phyloP scores from a whole-genome alignment of 2,113 vertebrate species.

The Hymenochirus boettgeri region DNA sequence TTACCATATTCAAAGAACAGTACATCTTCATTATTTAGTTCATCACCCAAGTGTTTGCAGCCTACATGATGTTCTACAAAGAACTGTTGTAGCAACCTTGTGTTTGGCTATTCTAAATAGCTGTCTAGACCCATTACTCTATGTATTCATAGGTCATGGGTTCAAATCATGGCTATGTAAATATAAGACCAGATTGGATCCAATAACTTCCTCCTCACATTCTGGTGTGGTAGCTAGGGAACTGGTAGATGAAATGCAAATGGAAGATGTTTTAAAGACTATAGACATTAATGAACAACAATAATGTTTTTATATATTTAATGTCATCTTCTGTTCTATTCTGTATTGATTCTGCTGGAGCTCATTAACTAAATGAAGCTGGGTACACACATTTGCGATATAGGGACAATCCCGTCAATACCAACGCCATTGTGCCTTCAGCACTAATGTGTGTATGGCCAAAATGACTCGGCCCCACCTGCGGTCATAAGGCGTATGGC shows the following conservation, averaged over 20 bases:
- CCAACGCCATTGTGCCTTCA: too few species aligned
- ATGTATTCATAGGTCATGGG: conserved; percentile 47
- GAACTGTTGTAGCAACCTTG: conserved; percentile 42
- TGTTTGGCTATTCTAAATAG: conserved; percentile 47
- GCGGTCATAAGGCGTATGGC: too few species aligned
- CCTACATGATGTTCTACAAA: conserved; percentile 36
- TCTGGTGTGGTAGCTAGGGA: not conserved
- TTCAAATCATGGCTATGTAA: conserved; percentile 35
- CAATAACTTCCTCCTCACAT: conserved; percentile 1
- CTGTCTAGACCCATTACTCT: conserved; percentile 48
- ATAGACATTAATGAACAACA: too few species aligned
- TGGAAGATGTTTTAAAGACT: too few species aligned
- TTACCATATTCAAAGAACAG: conserved; percentile 50
- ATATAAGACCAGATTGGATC: not conserved
- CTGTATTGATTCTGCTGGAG: too few species aligned
- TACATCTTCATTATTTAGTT: conserved; percentile 44
- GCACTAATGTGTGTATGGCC: too few species aligned
- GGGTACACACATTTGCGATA: too few species aligned
- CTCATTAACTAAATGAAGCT: too few species aligned
- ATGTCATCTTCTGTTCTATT: too few species aligned
- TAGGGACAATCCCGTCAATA: too few species aligned
- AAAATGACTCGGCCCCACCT: too few species aligned
- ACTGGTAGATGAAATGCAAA: not conserved
- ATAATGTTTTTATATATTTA: too few species aligned
- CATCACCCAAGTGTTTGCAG: conserved; percentile 27